phyloP scores from a whole-genome alignment of 2,888 invertebrate genomes.

The Coenonympha arcania region DNA sequence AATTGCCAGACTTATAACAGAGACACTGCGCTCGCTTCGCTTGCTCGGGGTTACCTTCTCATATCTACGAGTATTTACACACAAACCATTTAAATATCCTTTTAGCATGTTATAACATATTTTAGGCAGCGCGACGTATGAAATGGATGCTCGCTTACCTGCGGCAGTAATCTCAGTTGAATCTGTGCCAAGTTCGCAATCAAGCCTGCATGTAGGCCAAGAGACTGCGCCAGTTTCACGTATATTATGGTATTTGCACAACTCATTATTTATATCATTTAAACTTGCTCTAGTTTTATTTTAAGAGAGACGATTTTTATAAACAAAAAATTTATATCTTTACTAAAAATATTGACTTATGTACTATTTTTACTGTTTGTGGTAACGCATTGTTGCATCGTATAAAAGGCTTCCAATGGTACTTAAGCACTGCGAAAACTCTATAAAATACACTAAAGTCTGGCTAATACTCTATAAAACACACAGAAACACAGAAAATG shows the following conservation, averaged over 20 bases:
- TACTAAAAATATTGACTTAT: too few species aligned
- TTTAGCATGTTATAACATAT: background rate
- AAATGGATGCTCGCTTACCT: constrained; percentile 4
- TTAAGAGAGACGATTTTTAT: background rate
- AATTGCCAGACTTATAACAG: too few species aligned
- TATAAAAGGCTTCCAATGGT: too few species aligned
- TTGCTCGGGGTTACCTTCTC: too few species aligned
- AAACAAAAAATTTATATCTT: background rate
- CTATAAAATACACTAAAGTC: too few species aligned
- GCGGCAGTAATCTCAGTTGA: constrained; percentile 42
- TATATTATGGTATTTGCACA: constrained; percentile 16
- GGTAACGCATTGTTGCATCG: too few species aligned
- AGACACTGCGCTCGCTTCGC: too few species aligned
- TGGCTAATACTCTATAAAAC: too few species aligned
- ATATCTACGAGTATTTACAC: too few species aligned
- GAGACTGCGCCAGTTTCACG: constrained; percentile 51
- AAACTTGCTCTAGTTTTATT: constrained; percentile 1
- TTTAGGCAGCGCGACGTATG: constrained; percentile 3
- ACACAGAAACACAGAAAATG: too few species aligned
- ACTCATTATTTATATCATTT: background rate
- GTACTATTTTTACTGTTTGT: too few species aligned
- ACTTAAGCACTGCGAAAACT: too few species aligned
- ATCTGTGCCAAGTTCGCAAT: constrained; percentile 58
- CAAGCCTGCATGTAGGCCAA: constrained; percentile 64
- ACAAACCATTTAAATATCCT: background rate